phyloP scores from a whole-genome alignment of 2,113 vertebrate species.

The Cephalopterus ornatus region DNA sequence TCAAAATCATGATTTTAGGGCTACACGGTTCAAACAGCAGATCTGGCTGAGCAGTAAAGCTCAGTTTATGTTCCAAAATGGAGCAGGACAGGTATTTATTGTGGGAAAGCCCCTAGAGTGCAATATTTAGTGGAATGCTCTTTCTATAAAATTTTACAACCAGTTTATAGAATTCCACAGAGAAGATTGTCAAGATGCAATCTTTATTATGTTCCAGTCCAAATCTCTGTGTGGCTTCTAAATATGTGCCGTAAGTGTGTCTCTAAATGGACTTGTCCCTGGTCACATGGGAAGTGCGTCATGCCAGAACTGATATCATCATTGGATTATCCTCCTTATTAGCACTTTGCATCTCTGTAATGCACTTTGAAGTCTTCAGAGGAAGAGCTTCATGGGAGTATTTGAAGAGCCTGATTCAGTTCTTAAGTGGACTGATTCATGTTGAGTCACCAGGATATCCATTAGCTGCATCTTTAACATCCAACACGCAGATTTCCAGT shows the following conservation, averaged over 20 bases:
- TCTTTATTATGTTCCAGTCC: background rate
- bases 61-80: background rate
- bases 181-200: slow-evolving; percentile 9
- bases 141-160: slow-evolving; percentile 32
- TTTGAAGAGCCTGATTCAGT: slow-evolving; percentile 58
- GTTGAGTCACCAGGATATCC: slow-evolving; percentile 36
- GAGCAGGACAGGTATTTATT: slow-evolving; percentile 36
- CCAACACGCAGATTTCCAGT: background rate
- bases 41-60: background rate
- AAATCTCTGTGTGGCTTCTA: slow-evolving; percentile 6
- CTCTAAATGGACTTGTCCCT: slow-evolving; percentile 1
- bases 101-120: background rate
- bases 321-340: slow-evolving; percentile 35
- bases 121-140: slow-evolving; percentile 2
- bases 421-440: slow-evolving; percentile 53
- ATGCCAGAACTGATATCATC: slow-evolving; percentile 18
- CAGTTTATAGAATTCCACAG: background rate
- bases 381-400: slow-evolving; percentile 52
- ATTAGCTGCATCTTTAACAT: slow-evolving; percentile 18
- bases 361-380: slow-evolving; percentile 56
- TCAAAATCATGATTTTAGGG: background rate
- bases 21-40: background rate
- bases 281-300: background rate
- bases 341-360: slow-evolving; percentile 37
- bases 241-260: background rate